These are phyloP conservation scores for Coleophora flavipennella DNA, from an alignment of 2,888 invertebrate species.

Conservation along the genomic window DNA sequence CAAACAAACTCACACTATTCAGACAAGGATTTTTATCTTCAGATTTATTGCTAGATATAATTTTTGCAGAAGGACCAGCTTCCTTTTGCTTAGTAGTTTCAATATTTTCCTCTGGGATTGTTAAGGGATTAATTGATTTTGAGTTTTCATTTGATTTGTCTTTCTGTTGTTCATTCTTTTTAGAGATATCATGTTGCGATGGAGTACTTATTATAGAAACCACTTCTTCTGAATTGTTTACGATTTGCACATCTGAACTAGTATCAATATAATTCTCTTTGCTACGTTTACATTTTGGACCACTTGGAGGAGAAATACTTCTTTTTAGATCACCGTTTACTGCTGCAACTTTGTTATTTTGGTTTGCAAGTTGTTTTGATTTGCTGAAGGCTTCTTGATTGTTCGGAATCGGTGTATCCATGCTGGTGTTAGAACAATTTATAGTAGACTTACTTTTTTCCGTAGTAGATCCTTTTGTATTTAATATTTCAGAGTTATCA, in stretches of 20 bases:
- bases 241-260: neutral
- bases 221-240: neutral
- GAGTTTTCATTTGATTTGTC: conserved; percentile 12
- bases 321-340: conserved; percentile 4
- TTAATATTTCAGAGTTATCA: conserved; percentile 5
- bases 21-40: conserved; percentile 37
- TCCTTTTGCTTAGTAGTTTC: conserved; percentile 1
- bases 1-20: conserved; percentile 47
- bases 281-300: conserved; percentile 2
- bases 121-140: conserved; percentile 12
- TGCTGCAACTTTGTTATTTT: neutral
- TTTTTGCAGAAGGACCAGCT: conserved; percentile 6
- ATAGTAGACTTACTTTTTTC: no score
- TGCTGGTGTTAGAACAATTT: conserved; percentile 27
- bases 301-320: conserved; percentile 8
- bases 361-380: conserved; percentile 3
- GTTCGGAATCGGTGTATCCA: conserved; percentile 48
- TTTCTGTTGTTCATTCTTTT: neutral
- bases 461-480: conserved; percentile 9
- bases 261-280: neutral
- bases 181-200: no score
- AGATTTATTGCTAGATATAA: neutral
- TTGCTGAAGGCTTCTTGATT: conserved; percentile 48
- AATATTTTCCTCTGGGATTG: conserved; percentile 3
- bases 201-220: neutral